Percentiles rank a stretch among this genome's conserved stretches.
Conservation (phyloP, 2,797 vertebrate species). For the Hydrocynus forskahlii region DNA sequence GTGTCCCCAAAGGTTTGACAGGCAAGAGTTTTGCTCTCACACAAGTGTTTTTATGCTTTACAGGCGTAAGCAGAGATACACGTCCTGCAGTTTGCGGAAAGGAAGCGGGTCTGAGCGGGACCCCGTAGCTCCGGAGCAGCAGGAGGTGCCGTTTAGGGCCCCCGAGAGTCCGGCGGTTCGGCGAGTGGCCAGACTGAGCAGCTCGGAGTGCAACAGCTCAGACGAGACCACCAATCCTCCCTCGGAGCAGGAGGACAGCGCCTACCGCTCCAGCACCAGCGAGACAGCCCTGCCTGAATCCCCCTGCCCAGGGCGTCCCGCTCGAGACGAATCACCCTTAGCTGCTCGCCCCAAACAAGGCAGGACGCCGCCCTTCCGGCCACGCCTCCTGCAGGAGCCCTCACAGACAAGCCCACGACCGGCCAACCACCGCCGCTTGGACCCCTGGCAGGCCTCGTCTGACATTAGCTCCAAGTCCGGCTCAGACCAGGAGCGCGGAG, state of each 20-base stretch:
- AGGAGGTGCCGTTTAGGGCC: conserved; percentile 66
- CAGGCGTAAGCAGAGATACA: conserved; percentile 78
- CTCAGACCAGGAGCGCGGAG: conserved; percentile 76
- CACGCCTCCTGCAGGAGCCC: conserved; percentile 72
- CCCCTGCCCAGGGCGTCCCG: conserved; percentile 59
- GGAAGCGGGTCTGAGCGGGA: conserved; percentile 68
- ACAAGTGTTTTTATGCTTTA: background rate
- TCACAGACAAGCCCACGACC: conserved; percentile 65
- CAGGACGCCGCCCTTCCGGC: conserved; percentile 63
- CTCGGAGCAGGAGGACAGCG: conserved; percentile 78
- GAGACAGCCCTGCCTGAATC: conserved; percentile 67
- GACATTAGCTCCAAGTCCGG: conserved; percentile 76
- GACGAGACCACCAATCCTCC: conserved; percentile 75
- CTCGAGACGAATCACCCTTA: conserved; percentile 61
- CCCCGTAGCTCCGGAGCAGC: conserved; percentile 62
- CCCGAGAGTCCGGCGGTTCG: conserved; percentile 68
- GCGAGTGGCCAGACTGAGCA: conserved; percentile 78
- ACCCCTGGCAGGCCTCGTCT: conserved; percentile 69
- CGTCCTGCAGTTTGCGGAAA: conserved; percentile 69
- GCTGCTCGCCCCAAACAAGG: conserved; percentile 80
- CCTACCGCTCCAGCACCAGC: conserved; percentile 75
- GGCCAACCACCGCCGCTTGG: conserved; percentile 54
- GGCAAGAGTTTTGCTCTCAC: background rate
- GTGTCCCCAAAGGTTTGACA: no score
- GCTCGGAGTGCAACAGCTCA: conserved; percentile 84